Evolutionary conservation across 2,113 vertebrate species (phyloP).

Genomic region (chimpanzee (Pan troglodytes)): NHGRI_mPanTro3-v2.1_pri NC_072416.2:20298501-20299000

Average conservation of each 20-base stretch:
- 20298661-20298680: too few species aligned
- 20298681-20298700: neutral
- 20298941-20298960: neutral
- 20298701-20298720: neutral
- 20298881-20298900: neutral
- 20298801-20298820: neutral
- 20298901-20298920: conserved; percentile 11
- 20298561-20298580: too few species aligned
- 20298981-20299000: neutral
- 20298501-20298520: too few species aligned
- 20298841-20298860: neutral
- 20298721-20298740: neutral
- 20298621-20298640: too few species aligned
- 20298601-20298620: too few species aligned
- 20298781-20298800: neutral
- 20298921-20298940: conserved; percentile 4
- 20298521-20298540: too few species aligned
- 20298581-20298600: too few species aligned
- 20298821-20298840: conserved; percentile 5
- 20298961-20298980: conserved; percentile 10
- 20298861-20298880: conserved; percentile 13
- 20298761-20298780: neutral
- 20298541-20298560: too few species aligned
- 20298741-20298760: neutral
- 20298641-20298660: too few species aligned